Evolutionary conservation across 2,888 invertebrate genomes (phyloP).

Genomic region (Tineola bisselliella): DNA sequence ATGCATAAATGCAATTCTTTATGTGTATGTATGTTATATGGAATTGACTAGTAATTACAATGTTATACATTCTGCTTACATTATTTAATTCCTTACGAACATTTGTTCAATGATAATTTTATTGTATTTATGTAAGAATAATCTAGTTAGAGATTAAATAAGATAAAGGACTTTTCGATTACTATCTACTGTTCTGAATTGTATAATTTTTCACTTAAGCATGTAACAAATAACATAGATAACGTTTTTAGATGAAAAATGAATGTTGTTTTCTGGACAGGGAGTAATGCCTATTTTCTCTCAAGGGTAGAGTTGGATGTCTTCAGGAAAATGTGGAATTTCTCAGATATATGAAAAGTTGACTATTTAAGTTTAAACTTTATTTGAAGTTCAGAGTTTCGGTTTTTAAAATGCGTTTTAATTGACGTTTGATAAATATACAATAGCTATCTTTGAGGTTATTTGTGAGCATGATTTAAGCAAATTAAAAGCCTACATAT

Average conservation of each 20-base stretch:
- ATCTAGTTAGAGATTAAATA: neutral
- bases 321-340: neutral
- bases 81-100: no score
- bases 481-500: no score
- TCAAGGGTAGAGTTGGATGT: neutral
- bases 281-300: conserved; percentile 7
- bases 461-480: no score
- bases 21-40: no score
- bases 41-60: no score
- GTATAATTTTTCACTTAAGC: conserved; percentile 1
- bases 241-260: conserved; percentile 8
- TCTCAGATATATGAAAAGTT: neutral
- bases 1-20: no score
- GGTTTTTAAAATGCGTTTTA: no score
- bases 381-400: no score
- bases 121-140: neutral
- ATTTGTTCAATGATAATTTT: neutral
- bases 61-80: no score
- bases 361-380: neutral
- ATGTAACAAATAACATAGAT: neutral
- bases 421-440: no score
- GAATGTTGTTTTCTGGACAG: conserved; percentile 9
- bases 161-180: neutral
- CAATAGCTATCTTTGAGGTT: no score
- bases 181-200: neutral